Conservation (phyloP, 2,113 vertebrate genomes). For the Pollimyrus isidori region DNA sequence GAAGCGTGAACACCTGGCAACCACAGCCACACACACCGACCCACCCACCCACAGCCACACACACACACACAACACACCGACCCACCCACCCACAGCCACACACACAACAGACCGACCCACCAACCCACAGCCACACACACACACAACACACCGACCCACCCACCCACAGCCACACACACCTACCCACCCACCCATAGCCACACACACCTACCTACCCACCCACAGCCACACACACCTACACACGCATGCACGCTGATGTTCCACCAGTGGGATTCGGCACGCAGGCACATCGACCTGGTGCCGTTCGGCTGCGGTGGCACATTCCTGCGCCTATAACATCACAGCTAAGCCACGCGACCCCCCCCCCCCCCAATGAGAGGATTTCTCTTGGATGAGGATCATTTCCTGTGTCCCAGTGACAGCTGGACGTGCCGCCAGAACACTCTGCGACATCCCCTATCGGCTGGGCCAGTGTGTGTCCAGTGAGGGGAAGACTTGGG, state of each 20-base stretch:
- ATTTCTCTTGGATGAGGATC: neutral
- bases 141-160: too few relatives aligned
- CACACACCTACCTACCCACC: conserved; percentile 23
- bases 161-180: conserved; percentile 16
- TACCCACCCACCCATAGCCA: conserved; percentile 21
- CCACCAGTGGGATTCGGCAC: neutral
- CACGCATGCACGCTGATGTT: conserved; percentile 27
- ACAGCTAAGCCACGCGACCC: neutral
- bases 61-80: conserved; percentile 7
- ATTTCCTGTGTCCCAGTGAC: conserved; percentile 11
- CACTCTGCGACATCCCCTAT: neutral
- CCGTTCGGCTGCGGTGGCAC: neutral
- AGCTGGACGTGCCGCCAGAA: neutral
- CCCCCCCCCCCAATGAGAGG: too few relatives aligned
- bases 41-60: neutral
- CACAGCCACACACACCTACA: neutral
- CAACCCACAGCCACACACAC: conserved; percentile 14
- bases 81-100: neutral
- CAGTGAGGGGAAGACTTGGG: neutral
- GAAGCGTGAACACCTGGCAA: neutral
- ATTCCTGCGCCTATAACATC: neutral
- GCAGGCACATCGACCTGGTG: neutral
- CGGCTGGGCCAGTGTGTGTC: neutral
- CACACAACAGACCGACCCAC: too few relatives aligned
- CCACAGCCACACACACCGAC: conserved; percentile 20